Evolutionary conservation across 2,113 vertebrate species (phyloP).

Genomic region (Burhinus oedicnemus): DNA sequence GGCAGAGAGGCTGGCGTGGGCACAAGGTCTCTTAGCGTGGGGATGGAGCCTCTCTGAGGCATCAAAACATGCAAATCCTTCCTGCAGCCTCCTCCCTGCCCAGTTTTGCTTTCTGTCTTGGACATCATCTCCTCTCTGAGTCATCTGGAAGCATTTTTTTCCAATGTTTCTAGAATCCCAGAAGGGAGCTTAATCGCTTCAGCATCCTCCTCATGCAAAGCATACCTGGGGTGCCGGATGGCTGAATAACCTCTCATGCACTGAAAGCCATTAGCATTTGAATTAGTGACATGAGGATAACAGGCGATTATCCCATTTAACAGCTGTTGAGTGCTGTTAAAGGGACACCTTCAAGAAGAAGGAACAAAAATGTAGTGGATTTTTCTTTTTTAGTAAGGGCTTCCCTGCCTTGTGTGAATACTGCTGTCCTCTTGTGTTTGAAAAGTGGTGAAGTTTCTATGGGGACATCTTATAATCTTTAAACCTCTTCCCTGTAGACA

Average conservation of each 20-base stretch:
- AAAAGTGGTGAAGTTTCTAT: background rate
- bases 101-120: background rate
- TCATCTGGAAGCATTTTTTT: background rate
- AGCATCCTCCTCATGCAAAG: background rate
- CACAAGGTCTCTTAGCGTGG: accelerated
- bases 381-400: background rate
- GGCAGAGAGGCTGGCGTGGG: background rate
- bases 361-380: background rate
- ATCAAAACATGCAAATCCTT: background rate
- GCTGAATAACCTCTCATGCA: constrained; percentile 49
- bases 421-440: background rate
- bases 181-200: background rate
- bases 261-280: constrained; percentile 72
- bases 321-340: constrained; percentile 73
- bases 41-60: background rate
- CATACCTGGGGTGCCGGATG: constrained; percentile 16
- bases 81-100: background rate
- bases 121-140: background rate
- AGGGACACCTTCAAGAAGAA: constrained; percentile 14
- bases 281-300: constrained; percentile 74
- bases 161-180: background rate
- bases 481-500: background rate
- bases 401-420: background rate
- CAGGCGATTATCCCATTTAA: constrained; percentile 70
- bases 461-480: background rate